phyloP scores from a whole-genome alignment of 2,888 invertebrate species.

The Meghimatium bilineatum region DNA sequence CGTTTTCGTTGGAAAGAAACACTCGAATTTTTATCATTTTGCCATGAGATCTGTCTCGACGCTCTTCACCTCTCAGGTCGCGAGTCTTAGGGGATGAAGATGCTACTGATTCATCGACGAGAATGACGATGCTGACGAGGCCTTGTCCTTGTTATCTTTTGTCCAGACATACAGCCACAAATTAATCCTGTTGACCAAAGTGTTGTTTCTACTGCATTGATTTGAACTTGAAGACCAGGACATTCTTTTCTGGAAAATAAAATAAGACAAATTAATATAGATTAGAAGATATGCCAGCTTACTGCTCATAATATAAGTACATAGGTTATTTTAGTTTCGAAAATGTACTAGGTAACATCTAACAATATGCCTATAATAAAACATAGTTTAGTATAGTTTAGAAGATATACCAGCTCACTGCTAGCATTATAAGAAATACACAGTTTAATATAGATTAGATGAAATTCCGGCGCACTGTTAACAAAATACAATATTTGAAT shows the following conservation, averaged over 20 bases:
- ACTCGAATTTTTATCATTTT: constrained; percentile 33
- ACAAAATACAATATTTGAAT: too few relatives aligned
- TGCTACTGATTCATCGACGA: neutral
- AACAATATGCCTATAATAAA: too few relatives aligned
- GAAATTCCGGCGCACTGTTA: too few relatives aligned
- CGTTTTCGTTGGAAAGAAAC: constrained; percentile 23
- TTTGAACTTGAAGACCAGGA: constrained; percentile 1
- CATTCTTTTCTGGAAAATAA: constrained; percentile 24
- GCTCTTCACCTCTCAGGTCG: neutral
- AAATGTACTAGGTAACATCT: too few relatives aligned
- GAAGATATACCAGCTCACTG: too few relatives aligned
- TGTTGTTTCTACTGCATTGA: neutral
- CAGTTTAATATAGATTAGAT: too few relatives aligned
- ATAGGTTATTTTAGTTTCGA: too few relatives aligned
- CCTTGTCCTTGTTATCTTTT: constrained; percentile 17
- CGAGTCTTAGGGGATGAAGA: constrained; percentile 13
- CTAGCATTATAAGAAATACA: too few relatives aligned
- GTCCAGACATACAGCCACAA: constrained; percentile 15
- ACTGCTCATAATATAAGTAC: too few relatives aligned
- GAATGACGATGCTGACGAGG: neutral
- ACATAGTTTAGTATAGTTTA: too few relatives aligned
- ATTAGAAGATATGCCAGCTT: too few relatives aligned
- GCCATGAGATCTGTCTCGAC: neutral
- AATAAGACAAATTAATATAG: constrained; percentile 3
- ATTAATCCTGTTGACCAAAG: neutral